Evolutionary conservation across 2,113 vertebrate genomes (phyloP).

Genomic region (Rhinolophus sinicus): DNA sequence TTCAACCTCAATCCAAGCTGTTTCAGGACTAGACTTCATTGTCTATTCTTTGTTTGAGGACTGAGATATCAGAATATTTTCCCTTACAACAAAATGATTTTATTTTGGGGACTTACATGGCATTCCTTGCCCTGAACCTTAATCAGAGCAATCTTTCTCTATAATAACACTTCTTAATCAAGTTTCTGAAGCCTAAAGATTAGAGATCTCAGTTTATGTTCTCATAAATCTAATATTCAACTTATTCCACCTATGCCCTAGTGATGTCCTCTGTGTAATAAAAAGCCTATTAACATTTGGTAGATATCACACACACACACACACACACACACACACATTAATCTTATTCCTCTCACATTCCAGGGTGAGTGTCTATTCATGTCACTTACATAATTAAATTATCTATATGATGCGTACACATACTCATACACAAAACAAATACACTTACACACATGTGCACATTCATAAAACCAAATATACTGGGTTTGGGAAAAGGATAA

Average conservation of each 20-base stretch:
- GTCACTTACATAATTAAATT: neutral
- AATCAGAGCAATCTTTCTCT: neutral
- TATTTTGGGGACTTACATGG: neutral
- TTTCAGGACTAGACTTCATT: neutral
- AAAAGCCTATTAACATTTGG: neutral
- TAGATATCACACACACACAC: neutral
- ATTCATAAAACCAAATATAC: fast-evolving
- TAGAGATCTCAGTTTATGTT: neutral
- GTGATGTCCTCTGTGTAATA: neutral
- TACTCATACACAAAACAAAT: neutral
- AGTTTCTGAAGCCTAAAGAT: neutral
- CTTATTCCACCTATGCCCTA: neutral
- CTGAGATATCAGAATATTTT: neutral
- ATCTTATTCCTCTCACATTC: neutral
- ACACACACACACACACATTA: neutral
- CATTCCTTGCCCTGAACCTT: neutral
- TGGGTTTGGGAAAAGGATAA: neutral
- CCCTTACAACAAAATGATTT: neutral
- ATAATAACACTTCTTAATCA: neutral
- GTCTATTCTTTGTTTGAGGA: fast-evolving
- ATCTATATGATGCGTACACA: neutral
- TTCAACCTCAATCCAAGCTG: neutral
- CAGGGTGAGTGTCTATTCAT: neutral
- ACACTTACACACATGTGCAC: neutral
- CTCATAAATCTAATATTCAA: neutral